Conservation (phyloP, 2,888 invertebrate species). For the Eucriotettix oculatus region DNA sequence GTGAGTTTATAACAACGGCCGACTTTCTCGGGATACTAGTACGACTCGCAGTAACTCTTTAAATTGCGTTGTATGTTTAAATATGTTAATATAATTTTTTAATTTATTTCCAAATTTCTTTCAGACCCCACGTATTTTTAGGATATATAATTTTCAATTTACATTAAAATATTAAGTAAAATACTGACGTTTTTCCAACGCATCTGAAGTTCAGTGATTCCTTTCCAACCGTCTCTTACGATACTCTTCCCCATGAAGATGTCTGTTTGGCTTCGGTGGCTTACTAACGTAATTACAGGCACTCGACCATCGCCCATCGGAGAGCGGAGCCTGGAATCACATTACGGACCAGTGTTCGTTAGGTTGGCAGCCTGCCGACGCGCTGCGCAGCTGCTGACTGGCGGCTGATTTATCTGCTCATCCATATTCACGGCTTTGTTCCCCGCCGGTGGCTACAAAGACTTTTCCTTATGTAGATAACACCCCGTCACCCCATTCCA, state of each 20-base stretch:
- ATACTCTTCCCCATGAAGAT: background rate
- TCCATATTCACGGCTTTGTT: slow-evolving; percentile 3
- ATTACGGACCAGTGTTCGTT: background rate
- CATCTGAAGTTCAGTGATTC: too few relatives aligned
- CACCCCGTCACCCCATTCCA: background rate
- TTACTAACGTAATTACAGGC: background rate
- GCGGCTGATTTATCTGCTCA: slow-evolving; percentile 4
- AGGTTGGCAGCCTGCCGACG: background rate
- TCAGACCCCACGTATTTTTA: too few relatives aligned
- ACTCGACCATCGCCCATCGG: background rate
- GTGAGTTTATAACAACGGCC: too few relatives aligned
- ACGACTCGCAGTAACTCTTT: too few relatives aligned
- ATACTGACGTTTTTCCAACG: too few relatives aligned
- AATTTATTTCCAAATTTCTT: too few relatives aligned
- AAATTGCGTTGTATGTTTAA: too few relatives aligned
- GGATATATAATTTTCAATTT: too few relatives aligned
- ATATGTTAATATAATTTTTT: too few relatives aligned
- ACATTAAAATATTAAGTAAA: too few relatives aligned
- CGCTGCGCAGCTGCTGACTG: background rate
- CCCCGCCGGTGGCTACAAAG: background rate
- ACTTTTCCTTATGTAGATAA: background rate
- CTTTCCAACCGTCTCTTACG: background rate
- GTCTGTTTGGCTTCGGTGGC: too few relatives aligned
- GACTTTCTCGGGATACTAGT: too few relatives aligned
- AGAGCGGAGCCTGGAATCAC: background rate